These are phyloP conservation scores for Bicyclus anynana DNA, from an alignment of 1,140 invertebrate genomes.

Conservation along the genomic window DNA sequence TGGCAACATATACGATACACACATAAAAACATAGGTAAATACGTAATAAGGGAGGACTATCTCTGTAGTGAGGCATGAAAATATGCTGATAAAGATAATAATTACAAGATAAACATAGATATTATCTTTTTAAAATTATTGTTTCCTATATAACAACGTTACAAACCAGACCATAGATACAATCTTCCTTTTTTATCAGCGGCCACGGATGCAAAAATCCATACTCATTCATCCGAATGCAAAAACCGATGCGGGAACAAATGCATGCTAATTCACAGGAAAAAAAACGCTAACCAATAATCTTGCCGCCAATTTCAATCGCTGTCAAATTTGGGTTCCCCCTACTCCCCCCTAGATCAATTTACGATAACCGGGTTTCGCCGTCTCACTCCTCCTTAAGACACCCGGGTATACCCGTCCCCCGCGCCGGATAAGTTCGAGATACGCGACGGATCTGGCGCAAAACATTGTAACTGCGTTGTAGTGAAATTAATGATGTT, in stretches of 20 bases:
- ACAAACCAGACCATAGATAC: background rate
- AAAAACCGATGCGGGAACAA: conserved; percentile 35
- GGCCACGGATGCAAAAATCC: background rate
- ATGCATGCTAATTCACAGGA: conserved; percentile 42
- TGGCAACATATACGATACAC: no score
- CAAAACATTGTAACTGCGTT: conserved; percentile 33
- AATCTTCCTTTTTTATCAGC: background rate
- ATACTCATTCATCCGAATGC: conserved; percentile 28
- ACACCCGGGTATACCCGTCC: conserved; percentile 54
- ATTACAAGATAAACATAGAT: no score
- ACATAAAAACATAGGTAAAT: no score
- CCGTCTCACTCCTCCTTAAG: conserved; percentile 64
- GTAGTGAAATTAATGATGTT: background rate
- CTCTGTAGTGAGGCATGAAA: no score
- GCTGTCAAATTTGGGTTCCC: conserved; percentile 71
- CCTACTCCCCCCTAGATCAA: conserved; percentile 60
- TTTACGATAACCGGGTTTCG: conserved; percentile 69
- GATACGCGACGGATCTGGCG: conserved; percentile 44
- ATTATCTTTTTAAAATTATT: no score
- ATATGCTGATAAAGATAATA: no score
- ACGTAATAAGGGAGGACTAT: no score
- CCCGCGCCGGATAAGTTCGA: conserved; percentile 57
- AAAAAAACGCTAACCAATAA: conserved; percentile 59
- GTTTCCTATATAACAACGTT: no score
- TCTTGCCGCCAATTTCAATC: conserved; percentile 73